Percentiles rank a stretch among this genome's conserved stretches.
Evolutionary conservation across 2,797 vertebrate genomes (phyloP).

Genomic region (Myotis planiceps): DNA sequence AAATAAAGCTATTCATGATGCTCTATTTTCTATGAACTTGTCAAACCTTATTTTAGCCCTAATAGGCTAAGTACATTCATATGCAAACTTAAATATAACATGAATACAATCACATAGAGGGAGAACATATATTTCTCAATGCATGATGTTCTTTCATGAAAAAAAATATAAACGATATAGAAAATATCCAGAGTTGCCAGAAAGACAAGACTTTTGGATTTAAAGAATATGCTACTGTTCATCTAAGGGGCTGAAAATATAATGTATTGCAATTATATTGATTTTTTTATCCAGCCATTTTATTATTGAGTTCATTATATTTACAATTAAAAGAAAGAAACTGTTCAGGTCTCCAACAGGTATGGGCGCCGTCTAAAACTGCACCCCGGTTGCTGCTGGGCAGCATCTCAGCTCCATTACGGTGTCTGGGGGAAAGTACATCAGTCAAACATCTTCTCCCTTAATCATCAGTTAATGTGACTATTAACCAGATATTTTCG

Average conservation of each 20-base stretch:
- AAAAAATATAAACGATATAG: neutral
- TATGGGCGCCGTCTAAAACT: neutral
- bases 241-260: neutral
- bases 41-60: neutral
- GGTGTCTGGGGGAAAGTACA: neutral
- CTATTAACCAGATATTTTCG: constrained; percentile 59
- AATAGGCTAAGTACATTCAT: neutral
- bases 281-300: neutral
- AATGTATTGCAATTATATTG: neutral
- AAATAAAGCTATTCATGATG: neutral
- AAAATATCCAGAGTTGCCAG: neutral
- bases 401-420: neutral
- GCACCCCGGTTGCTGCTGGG: neutral
- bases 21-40: neutral
- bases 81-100: neutral
- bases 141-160: neutral
- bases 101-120: neutral
- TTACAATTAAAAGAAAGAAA: neutral
- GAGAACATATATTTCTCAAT: neutral
- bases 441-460: constrained; percentile 38
- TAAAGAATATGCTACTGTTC: neutral
- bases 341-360: neutral
- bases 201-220: neutral
- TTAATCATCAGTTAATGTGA: constrained; percentile 51
- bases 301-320: neutral